Evolutionary conservation across 2,113 vertebrate genomes (phyloP).

Genomic region (Xyliphius kryptos): DNA sequence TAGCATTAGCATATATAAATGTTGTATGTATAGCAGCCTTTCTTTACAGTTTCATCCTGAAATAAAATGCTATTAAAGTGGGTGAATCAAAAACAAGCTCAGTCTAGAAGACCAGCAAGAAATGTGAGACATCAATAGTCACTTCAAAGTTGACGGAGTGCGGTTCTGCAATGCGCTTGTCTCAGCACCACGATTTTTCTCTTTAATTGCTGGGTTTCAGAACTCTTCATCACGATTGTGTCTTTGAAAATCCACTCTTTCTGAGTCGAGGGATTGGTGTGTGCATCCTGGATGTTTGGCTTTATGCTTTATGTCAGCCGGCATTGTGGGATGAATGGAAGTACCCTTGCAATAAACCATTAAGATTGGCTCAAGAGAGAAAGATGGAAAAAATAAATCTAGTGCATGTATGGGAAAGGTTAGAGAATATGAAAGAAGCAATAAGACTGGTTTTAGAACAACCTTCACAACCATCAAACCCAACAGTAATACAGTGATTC

Average conservation of each 20-base stretch:
- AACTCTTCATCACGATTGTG: constrained; percentile 8
- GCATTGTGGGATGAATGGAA: constrained; percentile 18
- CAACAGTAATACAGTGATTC: too few relatives aligned
- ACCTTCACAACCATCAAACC: too few relatives aligned
- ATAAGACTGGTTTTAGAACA: too few relatives aligned
- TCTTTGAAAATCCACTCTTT: constrained; percentile 8
- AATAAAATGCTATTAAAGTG: too few relatives aligned
- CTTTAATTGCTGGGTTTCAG: constrained; percentile 9
- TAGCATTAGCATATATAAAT: too few relatives aligned
- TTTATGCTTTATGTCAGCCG: constrained; percentile 8
- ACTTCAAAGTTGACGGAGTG: not conserved
- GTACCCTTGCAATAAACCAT: constrained; percentile 5
- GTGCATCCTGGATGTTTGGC: constrained; percentile 8
- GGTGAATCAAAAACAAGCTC: not conserved
- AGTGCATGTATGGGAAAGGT: not conserved
- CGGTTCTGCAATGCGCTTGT: not conserved
- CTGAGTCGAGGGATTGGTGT: constrained; percentile 13
- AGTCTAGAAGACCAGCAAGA: not conserved
- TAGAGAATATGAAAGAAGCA: not conserved
- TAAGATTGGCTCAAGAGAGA: constrained; percentile 7
- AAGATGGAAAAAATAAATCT: not conserved
- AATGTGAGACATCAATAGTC: constrained; percentile 6
- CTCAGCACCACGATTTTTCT: constrained; percentile 4
- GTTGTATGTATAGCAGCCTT: too few relatives aligned
- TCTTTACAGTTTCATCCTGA: too few relatives aligned